These are phyloP conservation scores for Nibea coibor DNA, from an alignment of 2,113 vertebrate species.

Conservation along the genomic window DNA sequence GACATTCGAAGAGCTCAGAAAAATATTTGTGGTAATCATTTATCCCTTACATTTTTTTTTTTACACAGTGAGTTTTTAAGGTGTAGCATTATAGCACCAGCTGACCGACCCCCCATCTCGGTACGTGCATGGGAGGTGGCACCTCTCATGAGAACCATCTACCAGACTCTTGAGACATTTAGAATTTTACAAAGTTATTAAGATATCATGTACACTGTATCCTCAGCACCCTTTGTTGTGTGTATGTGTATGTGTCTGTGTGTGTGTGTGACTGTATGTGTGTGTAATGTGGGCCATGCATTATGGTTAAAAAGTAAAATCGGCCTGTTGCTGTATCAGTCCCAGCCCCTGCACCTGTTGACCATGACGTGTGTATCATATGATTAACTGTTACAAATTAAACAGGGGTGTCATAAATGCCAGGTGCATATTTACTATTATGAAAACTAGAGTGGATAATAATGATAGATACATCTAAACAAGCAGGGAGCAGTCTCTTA, in stretches of 20 bases:
- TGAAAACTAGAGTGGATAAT: conserved; percentile 52
- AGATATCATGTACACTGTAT: conserved; percentile 56
- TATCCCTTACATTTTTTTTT: conserved; percentile 45
- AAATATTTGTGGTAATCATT: conserved; percentile 67
- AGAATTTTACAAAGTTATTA: conserved; percentile 67
- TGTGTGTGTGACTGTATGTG: conserved; percentile 22
- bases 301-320: conserved; percentile 33
- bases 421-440: conserved; percentile 47
- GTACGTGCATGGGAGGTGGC: conserved; percentile 15
- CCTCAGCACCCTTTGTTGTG: conserved; percentile 71
- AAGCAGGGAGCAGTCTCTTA: conserved; percentile 57
- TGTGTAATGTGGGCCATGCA: conserved; percentile 51
- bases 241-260: conserved; percentile 9
- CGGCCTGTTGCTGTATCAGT: conserved; percentile 3
- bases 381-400: conserved; percentile 42
- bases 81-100: conserved; percentile 74
- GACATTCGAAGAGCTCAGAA: conserved; percentile 76
- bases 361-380: conserved; percentile 20
- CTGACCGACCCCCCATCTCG: conserved; percentile 30
- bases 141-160: conserved; percentile 44
- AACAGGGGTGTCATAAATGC: conserved; percentile 36
- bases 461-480: conserved; percentile 60
- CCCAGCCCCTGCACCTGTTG: conserved; percentile 23
- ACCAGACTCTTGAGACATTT: conserved; percentile 51
- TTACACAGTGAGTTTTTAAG: conserved; percentile 79